phyloP scores from a whole-genome alignment of 1,140 invertebrate genomes.

The Drosophila parvula region DNA sequence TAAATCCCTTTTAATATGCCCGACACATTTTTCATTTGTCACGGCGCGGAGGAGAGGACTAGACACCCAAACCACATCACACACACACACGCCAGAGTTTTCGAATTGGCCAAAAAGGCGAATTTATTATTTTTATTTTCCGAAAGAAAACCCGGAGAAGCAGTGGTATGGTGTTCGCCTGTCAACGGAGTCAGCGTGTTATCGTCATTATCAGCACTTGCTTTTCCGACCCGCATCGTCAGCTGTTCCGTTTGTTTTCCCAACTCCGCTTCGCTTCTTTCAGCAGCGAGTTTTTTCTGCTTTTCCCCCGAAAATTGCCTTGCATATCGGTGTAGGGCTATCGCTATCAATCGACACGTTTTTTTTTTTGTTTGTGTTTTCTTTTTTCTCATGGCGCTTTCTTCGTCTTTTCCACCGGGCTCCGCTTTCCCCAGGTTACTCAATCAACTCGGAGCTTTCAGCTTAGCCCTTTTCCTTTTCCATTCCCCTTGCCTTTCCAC shows the following conservation, averaged over 20 bases:
- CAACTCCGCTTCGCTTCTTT: constrained; percentile 1
- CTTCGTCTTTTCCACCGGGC: constrained; percentile 16
- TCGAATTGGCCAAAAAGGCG: constrained; percentile 38
- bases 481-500: constrained; percentile 2
- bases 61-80: constrained; percentile 59
- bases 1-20: constrained; percentile 78
- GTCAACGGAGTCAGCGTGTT: constrained; percentile 37
- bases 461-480: constrained; percentile 28
- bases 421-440: constrained; percentile 61
- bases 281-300: constrained; percentile 1
- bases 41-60: constrained; percentile 15
- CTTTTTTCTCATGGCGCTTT: constrained; percentile 15
- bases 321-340: constrained; percentile 54
- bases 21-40: constrained; percentile 80
- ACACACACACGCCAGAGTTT: constrained; percentile 30
- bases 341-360: constrained; percentile 69
- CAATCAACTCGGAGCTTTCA: constrained; percentile 60
- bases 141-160: neutral
- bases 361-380: constrained; percentile 33
- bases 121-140: constrained; percentile 34
- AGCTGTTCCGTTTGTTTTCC: constrained; percentile 32
- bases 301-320: constrained; percentile 9
- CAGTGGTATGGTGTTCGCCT: constrained; percentile 13
- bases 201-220: constrained; percentile 43
- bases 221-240: constrained; percentile 42